A percentile compares a stretch with the other conserved stretches of the same genome.
Evolutionary conservation across 2,797 vertebrate genomes (phyloP).

Genomic region (Macroramphosus scolopax): DNA sequence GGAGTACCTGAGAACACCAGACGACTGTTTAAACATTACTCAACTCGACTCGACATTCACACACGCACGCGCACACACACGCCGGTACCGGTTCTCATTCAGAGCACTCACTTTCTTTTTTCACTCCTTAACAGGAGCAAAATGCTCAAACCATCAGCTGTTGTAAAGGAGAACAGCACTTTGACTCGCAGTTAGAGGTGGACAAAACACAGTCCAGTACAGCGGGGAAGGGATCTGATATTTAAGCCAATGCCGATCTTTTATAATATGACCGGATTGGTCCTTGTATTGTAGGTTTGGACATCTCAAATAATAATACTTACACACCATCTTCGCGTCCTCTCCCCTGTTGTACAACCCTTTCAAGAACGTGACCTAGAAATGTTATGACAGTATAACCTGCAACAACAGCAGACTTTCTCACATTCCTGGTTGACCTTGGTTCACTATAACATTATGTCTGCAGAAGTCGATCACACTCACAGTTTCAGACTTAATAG

Average conservation of each 20-base stretch:
- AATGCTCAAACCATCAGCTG: too few species aligned
- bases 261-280: too few species aligned
- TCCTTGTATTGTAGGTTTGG: too few species aligned
- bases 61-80: constrained; percentile 2
- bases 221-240: too few species aligned
- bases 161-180: too few species aligned
- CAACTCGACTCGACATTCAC: constrained; percentile 12
- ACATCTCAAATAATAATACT: neutral
- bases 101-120: too few species aligned
- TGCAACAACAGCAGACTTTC: constrained; percentile 10
- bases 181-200: too few species aligned
- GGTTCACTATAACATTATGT: constrained; percentile 7
- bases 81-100: neutral
- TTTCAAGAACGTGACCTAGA: constrained; percentile 7
- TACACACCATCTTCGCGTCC: neutral
- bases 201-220: too few species aligned
- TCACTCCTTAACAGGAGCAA: too few species aligned
- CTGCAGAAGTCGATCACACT: too few species aligned
- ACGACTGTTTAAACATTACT: constrained; percentile 44
- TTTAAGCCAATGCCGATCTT: too few species aligned
- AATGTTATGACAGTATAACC: too few species aligned
- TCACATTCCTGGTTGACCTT: constrained; percentile 12
- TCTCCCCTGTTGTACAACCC: neutral
- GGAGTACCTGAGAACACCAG: constrained; percentile 35
- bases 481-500: constrained; percentile 7